Percentiles rank a stretch among this genome's conserved stretches.
phyloP scores from a whole-genome alignment of 1,140 invertebrate genomes.

The Drosophila kurseongensis region DNA sequence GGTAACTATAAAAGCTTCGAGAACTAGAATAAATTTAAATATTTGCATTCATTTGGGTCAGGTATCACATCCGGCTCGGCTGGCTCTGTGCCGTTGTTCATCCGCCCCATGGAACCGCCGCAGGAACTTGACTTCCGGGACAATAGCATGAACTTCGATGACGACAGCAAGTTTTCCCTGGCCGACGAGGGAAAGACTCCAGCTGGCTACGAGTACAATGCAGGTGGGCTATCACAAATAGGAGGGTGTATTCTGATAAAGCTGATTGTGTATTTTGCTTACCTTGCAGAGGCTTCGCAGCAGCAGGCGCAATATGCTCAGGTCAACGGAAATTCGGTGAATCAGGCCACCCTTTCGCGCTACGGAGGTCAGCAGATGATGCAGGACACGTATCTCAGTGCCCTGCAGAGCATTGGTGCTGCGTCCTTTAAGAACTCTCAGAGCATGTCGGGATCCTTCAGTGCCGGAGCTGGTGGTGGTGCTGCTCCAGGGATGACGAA shows the following conservation, averaged over 20 bases:
- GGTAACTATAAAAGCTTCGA: constrained; percentile 84
- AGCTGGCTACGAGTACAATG: constrained; percentile 80
- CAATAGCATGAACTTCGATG: constrained; percentile 82
- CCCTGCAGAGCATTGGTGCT: constrained; percentile 73
- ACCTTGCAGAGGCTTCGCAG: constrained; percentile 69
- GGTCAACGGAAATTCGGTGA: constrained; percentile 64
- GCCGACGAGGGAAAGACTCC: constrained; percentile 85
- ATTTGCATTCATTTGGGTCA: constrained; percentile 12
- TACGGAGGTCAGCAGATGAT: constrained; percentile 72
- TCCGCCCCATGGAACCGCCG: constrained; percentile 75
- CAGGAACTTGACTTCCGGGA: constrained; percentile 88
- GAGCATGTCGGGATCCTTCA: constrained; percentile 68
- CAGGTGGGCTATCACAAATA: constrained; percentile 63
- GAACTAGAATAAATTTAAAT: not conserved
- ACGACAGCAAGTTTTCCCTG: constrained; percentile 84
- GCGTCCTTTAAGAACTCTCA: constrained; percentile 80
- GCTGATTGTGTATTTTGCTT: not conserved
- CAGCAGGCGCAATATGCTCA: constrained; percentile 71
- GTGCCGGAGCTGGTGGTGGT: constrained; percentile 24
- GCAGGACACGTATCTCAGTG: constrained; percentile 78
- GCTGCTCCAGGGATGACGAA: constrained; percentile 64
- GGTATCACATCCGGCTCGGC: constrained; percentile 69
- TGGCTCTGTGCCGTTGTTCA: constrained; percentile 71
- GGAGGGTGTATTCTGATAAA: not conserved
- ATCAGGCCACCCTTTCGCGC: constrained; percentile 61